These are phyloP conservation scores for Drosophila virilis DNA, from an alignment of 1,140 invertebrate species.

Conservation along the genomic window DNA sequence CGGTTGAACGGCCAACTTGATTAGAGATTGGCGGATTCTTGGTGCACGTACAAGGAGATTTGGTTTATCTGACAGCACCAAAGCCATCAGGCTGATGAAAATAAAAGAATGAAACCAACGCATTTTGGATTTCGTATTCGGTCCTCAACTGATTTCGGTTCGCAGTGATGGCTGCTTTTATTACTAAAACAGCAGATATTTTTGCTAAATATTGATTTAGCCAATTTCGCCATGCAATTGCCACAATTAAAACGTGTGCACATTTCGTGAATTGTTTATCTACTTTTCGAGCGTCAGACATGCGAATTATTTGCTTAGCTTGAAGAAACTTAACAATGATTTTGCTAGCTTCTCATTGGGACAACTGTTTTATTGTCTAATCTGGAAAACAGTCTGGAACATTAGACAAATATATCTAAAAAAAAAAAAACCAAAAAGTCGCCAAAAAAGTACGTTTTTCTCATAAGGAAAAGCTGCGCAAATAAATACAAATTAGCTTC, in stretches of 20 bases:
- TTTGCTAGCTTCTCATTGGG: conserved; percentile 19
- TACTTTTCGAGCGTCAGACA: conserved; percentile 24
- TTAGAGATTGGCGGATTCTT: conserved; percentile 1
- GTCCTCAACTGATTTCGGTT: conserved; percentile 31
- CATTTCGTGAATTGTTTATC: conserved; percentile 7
- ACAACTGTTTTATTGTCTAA: conserved; percentile 35
- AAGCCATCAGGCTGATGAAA: conserved; percentile 17
- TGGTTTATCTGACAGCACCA: conserved; percentile 3
- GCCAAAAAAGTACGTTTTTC: background rate
- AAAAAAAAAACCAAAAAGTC: background rate
- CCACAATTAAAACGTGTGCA: conserved; percentile 2
- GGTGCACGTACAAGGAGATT: conserved; percentile 1
- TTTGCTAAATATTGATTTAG: conserved; percentile 27
- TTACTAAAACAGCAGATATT: conserved; percentile 17
- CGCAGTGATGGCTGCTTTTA: conserved; percentile 26
- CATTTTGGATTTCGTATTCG: conserved; percentile 30
- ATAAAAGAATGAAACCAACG: conserved; percentile 15
- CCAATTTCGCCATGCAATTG: conserved; percentile 16
- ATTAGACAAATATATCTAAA: conserved; percentile 6
- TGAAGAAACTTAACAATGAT: conserved; percentile 32
- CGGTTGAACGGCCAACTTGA: conserved; percentile 37
- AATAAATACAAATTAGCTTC: conserved; percentile 13
- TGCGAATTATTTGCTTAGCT: conserved; percentile 22
- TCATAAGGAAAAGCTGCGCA: conserved; percentile 20
- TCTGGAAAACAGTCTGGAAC: background rate